Base-by-base conservation (phyloP, 2,797 vertebrate genomes). In the Linurgus olivaceus region DNA sequence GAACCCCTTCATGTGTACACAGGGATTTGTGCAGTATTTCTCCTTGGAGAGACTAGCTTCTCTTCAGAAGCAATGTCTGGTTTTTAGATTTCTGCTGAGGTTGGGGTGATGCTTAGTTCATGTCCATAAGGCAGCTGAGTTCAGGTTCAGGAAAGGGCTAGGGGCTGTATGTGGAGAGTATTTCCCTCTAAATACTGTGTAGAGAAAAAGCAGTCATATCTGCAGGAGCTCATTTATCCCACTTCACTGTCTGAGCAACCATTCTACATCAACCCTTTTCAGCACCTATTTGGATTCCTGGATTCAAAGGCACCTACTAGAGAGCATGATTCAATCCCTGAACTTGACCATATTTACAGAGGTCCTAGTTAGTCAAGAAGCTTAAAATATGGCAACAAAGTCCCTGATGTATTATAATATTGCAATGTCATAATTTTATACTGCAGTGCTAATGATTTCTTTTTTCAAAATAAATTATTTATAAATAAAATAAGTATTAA, bases 91-190 rank as follows among this genome's bases (percentile, higher is more conserved):
- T 93, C 75, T 91, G 55, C 67, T 70, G 51, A 89, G 61, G 37
- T 66, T 88, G 51, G 63, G 45, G 31, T 83, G 77, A 50, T 94
- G 40, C 4, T 33, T 71, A 80, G 73, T 94, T 90, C 55, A 31
- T 88, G 54, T 88, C 81, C 76, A 14, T 61, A 72, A 77, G 66
- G 87, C 75, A 85, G 73, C 50, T 19, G 66, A 90, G 75, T 88
- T 91, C 28, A 84, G 35, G 70, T 67, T 80, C 70, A 86, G 57
- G 66, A 70, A 38, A 79, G 68, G 48, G 42, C 67, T 73, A 13
- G 44, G 31, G 66, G 45, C 75, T 86, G 26, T 81, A 33, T 63
- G 23, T 50, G 21, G 54, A 85, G 55, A 70, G 54, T 61, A 9
- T 86, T 88, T 94, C 68, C 33, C 35, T 48, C 23, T 81, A 55